phyloP scores from a whole-genome alignment of 1,140 invertebrate genomes.

The Trachymyrmex cornetzi region DNA sequence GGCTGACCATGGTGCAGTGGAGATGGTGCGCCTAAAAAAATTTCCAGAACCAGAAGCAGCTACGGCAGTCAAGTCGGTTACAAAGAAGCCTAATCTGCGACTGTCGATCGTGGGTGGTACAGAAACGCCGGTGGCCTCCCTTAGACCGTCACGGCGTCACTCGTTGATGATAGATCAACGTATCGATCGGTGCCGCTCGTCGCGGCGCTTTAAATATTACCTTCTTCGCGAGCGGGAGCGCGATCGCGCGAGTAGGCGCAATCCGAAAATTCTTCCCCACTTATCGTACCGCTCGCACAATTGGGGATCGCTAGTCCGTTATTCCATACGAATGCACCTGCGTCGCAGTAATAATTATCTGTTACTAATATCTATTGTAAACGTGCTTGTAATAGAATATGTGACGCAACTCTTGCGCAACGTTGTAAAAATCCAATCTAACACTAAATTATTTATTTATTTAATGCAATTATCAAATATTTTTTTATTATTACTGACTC shows the following conservation, averaged over 20 bases:
- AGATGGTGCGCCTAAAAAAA: not conserved
- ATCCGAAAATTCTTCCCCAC: conserved; percentile 57
- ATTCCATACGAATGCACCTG: conserved; percentile 11
- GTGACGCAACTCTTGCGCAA: not conserved
- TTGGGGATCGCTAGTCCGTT: not conserved
- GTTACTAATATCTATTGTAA: conserved; percentile 13
- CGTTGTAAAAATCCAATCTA: not conserved
- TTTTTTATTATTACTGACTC: not conserved
- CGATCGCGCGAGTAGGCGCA: conserved; percentile 38
- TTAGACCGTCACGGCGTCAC: not conserved
- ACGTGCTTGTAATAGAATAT: not conserved
- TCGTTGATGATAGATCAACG: conserved; percentile 53
- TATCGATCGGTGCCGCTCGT: conserved; percentile 35
- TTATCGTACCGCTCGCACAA: not conserved
- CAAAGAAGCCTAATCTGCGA: conserved; percentile 55
- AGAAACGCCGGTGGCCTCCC: conserved; percentile 9
- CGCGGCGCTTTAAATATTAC: conserved; percentile 76
- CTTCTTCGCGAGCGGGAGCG: conserved; percentile 67
- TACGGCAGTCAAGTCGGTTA: conserved; percentile 16
- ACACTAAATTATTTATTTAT: not conserved
- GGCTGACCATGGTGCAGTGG: conserved; percentile 65
- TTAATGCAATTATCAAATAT: not conserved
- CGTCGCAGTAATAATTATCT: not conserved
- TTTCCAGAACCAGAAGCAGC: conserved; percentile 7
- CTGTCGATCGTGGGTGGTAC: conserved; percentile 27